Evolutionary conservation across 2,888 invertebrate species (phyloP).

Genomic region (Leucozona laternaria): DNA sequence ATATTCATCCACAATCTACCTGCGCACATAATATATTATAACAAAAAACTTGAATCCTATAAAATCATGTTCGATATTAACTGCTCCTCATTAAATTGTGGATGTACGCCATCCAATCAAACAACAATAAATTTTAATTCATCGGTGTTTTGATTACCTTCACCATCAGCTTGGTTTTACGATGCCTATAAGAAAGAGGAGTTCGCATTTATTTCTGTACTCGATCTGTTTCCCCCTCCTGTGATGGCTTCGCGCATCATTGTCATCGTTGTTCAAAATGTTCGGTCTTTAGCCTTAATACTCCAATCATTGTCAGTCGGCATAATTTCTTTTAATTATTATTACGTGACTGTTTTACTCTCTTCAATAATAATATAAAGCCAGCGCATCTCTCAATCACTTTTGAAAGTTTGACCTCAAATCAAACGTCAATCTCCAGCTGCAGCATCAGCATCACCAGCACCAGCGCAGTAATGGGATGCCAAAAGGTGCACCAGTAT

Average conservation of each 20-base stretch:
- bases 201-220: conserved; percentile 3
- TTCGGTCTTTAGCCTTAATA: conserved; percentile 49
- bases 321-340: conserved; percentile 75
- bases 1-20: no score
- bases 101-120: conserved; percentile 54
- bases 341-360: conserved; percentile 75
- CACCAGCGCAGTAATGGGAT: not conserved
- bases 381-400: conserved; percentile 65
- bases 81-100: conserved; percentile 53
- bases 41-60: not conserved
- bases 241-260: not conserved
- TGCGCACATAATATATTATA: not conserved
- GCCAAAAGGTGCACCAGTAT: conserved; percentile 52
- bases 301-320: conserved; percentile 57
- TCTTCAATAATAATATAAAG: conserved; percentile 35
- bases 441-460: not conserved
- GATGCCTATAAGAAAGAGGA: conserved; percentile 46
- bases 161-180: conserved; percentile 14
- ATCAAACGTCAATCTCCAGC: conserved; percentile 65
- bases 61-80: not conserved
- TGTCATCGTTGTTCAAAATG: conserved; percentile 16
- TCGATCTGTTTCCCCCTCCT: not conserved
- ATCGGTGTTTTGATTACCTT: conserved; percentile 58
- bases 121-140: conserved; percentile 62
- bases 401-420: conserved; percentile 76